Percentiles rank a stretch among this genome's conserved stretches.
These are phyloP conservation scores for Alligator mississippiensis DNA, from an alignment of 2,113 vertebrate genomes.

Conservation along the genomic window DNA sequence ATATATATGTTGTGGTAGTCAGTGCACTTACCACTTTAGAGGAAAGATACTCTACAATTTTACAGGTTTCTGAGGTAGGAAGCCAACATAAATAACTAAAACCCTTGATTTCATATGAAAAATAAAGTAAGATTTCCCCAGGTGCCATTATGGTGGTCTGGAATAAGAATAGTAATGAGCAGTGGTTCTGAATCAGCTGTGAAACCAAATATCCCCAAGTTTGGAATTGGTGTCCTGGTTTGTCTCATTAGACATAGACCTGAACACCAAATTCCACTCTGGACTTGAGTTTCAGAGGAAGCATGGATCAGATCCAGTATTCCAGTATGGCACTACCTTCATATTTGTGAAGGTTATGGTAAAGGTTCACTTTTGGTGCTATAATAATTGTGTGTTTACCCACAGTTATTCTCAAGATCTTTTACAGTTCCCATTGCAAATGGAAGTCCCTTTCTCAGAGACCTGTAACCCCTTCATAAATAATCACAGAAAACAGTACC, in stretches of 20 bases:
- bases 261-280: background rate
- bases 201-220: background rate
- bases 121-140: background rate
- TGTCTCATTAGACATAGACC: background rate
- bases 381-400: background rate
- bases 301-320: background rate
- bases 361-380: background rate
- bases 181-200: background rate
- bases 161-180: background rate
- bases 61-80: background rate
- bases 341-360: background rate
- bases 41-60: background rate
- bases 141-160: background rate
- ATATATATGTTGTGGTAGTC: background rate
- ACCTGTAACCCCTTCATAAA: background rate
- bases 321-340: background rate
- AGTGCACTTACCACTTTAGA: background rate
- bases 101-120: background rate
- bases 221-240: background rate
- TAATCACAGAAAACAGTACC: conserved; percentile 15
- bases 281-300: background rate
- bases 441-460: background rate
- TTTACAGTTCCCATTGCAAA: background rate
- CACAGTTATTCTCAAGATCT: background rate
- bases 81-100: background rate